Base-by-base conservation (phyloP, 2,888 invertebrate genomes). In the Willowsia nigromaculata region DNA sequence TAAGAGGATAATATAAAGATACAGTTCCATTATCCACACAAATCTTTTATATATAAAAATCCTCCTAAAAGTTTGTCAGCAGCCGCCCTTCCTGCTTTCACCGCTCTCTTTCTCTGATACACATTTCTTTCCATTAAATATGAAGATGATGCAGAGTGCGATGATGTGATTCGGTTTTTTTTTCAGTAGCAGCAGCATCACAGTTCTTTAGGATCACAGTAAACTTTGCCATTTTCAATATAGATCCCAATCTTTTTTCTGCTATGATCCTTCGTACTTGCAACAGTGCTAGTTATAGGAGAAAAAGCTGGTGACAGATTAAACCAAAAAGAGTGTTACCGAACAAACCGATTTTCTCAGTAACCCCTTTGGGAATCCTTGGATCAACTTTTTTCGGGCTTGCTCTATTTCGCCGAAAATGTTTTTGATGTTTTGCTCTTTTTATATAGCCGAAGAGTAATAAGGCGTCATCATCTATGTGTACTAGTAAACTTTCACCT, bases 221-320 rank as follows among this genome's bases (percentile, higher is more conserved):
- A 88, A 88, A 88, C 88, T 88, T 88, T 84, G 84, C 88, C 88
- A 88, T 88, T 88, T 88, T 56, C 88, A 78, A 84, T 84, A 84
- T 78, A 88, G 84, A 84, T 84, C 53, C 30, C 53, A 78, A 88
- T 88, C 88, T 43, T 33, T 56, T 22, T 56, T 78, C 30, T 56
- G 78, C 78, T n/a, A 74, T 43, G 47, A 74, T 43, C 33, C 37
- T 33, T n/a, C 50, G 62, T 25, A 37, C 78, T 27, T 37, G 30
- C 1, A 2, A 37, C 56, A 3, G 2, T 22, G 25, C 30, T n/a
- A n/a, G n/a, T n/a, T n/a, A n/a, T n/a, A n/a, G n/a, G n/a, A n/a
- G n/a, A n/a, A 13, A 59, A 53, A 76, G 30, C 53, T 84, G 68
- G 59, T 78, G 88, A 88, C 88, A 84, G 76, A 83, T 30, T 83